A percentile compares a stretch with the other conserved stretches of the same genome.
Evolutionary conservation across 1,140 invertebrate species (phyloP).

Genomic region (Anadara kagoshimensis): DNA sequence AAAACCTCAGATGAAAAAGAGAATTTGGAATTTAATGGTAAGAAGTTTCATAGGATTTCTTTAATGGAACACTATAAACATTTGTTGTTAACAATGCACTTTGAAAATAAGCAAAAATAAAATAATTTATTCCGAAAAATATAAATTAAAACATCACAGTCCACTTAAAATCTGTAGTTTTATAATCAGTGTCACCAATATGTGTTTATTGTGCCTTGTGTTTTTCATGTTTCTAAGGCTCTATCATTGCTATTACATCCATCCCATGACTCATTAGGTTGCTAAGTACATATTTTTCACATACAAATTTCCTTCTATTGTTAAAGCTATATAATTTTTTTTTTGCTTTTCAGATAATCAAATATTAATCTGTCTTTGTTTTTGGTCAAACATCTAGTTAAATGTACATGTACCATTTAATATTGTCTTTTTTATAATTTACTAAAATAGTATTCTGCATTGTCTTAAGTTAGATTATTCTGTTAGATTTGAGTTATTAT

Average conservation of each 20-base stretch:
- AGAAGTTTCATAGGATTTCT: not conserved
- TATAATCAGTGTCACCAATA: not conserved
- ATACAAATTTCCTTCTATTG: no score
- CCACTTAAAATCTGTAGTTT: not conserved
- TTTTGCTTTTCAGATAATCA: not conserved
- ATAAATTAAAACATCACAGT: no score
- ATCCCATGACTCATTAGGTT: no score
- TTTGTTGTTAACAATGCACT: no score
- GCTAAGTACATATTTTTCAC: no score
- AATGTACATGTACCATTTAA: not conserved
- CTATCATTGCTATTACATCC: no score
- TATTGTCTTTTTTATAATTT: not conserved
- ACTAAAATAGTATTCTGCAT: not conserved
- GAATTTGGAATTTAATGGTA: slow-evolving; percentile 16
- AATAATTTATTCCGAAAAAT: no score
- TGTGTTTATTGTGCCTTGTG: not conserved
- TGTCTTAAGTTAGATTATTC: not conserved
- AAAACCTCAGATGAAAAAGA: not conserved
- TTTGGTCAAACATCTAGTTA: not conserved
- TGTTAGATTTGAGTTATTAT: not conserved
- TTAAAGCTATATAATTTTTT: not conserved
- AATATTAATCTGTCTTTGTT: not conserved
- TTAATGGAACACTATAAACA: no score
- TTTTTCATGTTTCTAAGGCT: not conserved
- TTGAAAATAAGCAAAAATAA: no score